Base-by-base conservation (phyloP, 2,888 invertebrate species). In the Drosophila diplacantha region DNA sequence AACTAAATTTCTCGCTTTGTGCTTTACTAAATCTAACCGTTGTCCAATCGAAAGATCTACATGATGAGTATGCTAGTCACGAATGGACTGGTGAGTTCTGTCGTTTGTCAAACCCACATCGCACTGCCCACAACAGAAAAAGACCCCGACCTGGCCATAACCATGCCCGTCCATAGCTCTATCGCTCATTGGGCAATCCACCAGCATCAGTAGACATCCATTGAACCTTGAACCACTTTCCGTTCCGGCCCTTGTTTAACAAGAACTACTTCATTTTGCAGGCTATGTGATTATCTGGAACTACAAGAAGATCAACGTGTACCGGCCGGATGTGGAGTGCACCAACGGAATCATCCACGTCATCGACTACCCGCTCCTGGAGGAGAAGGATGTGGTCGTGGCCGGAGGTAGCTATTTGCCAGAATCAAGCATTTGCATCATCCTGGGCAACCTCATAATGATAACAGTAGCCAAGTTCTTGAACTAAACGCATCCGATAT, bases 311-410 rank as follows among this genome's bases (percentile, higher is more conserved):
- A 94, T 96, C 80, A 93, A 93, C 81, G 95, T 97, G 49, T 93
- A 93, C 88, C 92, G 97, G 72, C 95, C 97, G 24, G 96, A 98
- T 88, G 95, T 98, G 5, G 95, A 96, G 84, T 97, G 97, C 88
- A 97, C 96, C 88, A 98, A 98, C 87, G 98, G 98, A 52, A 94
- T 96, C 77, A 97, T 98, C 77, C 97, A 98, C 88, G 95, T 97
- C 69, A 96, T 98, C 85, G 96, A 97, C 86, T 91, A 91, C 74
- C 96, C 97, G 6, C 93, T 98, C 85, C 90, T 96, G 64, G 91
- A 92, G 84, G 94, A 95, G 82, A 93, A 93, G 81, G 97, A 97
- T 88, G 92, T 97, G 69, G 91, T 92, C 72, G 93, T 94, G 59
- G 79, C 80, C 76, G 84, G 84, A 81, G 87, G 87, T 87, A 87